Evolutionary conservation across 2,113 vertebrate genomes (phyloP), one percentile per base, ranked within the genome.

Genomic region (Chrysochloris asiatica): DNA sequence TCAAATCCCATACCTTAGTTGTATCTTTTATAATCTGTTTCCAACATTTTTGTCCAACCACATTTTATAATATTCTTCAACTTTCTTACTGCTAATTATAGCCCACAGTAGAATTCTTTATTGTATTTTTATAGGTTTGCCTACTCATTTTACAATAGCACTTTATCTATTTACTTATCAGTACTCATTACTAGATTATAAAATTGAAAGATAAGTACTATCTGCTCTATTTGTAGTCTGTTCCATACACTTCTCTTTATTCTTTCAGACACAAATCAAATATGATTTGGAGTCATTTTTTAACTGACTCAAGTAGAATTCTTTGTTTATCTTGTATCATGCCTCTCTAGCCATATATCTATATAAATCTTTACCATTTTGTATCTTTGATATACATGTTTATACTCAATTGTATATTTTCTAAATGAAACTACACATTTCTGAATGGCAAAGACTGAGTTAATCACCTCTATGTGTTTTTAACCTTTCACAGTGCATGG

Each of bases 21-120:
- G 22, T 92, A 30, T 79, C 54, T n/a, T 91, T 59, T 16, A 75
- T 4, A 67, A 52, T 86, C 45, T 83, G 71, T 78, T 47, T 54
- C 38, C 43, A 33, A 45, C 30, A 22, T 77, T 73, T 30, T 26
- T 85, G 43, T 50, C 56, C 17, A 77, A 14, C 48, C 3, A 45
- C n/a, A 86, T 48, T 67, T 92, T 45, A 52, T 28, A 95, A 33
- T 79, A 72, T 78, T 50, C 38, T 22, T 33, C 69, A 92, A 83
- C 43, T n/a, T 92, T 48, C 86, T 71, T n/a, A 43, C 38, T 16
- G 92, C 33, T 52, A 41, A 65, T 79, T 71, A 33, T 14, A 36
- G 38, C n/a, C 19, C 38, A 69, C 10, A 48, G 45, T 76, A 10
- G 63, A 71, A 19, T 80, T 56, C 43, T 21, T 69, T 86, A 24